Base-by-base conservation (phyloP, 2,888 invertebrate species). In the Norana najaformis region DNA sequence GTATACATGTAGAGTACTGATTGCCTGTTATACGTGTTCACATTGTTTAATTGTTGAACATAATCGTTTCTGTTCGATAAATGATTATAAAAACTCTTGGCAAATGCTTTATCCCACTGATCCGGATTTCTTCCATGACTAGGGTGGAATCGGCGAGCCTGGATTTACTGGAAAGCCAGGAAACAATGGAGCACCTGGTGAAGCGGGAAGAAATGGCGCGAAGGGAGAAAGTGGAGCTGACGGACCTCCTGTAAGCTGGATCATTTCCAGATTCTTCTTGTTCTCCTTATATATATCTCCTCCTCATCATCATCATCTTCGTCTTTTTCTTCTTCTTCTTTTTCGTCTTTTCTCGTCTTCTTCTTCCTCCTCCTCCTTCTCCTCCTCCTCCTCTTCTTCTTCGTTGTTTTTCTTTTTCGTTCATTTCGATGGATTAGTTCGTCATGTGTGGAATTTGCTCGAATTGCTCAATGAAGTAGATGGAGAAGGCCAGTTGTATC, bases 171-270 rank as follows among this genome's bases (percentile, higher is more conserved):
- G 85, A 85, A 85, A 85, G 37, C 36, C 85, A 6, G 85, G 85
- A 85, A 85, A n/a, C 85, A 85, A 85, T 37, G 85, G 85, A 85
- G 85, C 85, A 37, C 85, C 85, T 37, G 90, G 88, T 36, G 30
- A 85, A 36, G 20, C 36, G 0, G 85, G 85, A 35, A 85, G 36
- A 85, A 85, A 85, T 35, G 85, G 85, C 85, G 37, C 35, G 36
- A 35, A 85, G 16, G 85, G 85, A 85, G 85, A 85, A 37, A 36
- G 36, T 37, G 85, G 85, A 1, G 36, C 85, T 23, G 85, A 85
- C 35, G 85, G 85, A 85, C 85, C 85, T 23, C 85, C 85, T 35
- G 85, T 85, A 85, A 85, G 85, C 16, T 37, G 16, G 36, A 36
- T 35, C 85, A 37, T 41, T 18, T 41, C 2, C 41, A 16, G 14